phyloP scores from a whole-genome alignment of 2,113 vertebrate species.

The Barbus barbus region DNA sequence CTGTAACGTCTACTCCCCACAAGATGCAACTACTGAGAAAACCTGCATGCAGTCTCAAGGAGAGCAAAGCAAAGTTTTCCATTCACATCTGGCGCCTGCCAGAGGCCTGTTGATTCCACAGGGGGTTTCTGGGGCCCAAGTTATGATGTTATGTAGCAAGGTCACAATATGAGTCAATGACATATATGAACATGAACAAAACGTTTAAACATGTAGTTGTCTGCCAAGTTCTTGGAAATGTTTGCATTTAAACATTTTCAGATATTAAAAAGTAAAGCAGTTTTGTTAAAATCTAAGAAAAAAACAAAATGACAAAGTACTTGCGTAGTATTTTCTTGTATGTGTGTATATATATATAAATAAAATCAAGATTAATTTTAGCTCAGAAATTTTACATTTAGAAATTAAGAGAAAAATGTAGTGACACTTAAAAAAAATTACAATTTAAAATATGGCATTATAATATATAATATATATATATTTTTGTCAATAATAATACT shows the following conservation, averaged over 20 bases:
- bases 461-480: no score
- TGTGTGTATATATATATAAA: no score
- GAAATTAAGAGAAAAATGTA: no score
- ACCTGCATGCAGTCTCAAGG: not conserved
- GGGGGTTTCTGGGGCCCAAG: conserved; percentile 15
- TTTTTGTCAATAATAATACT: not conserved
- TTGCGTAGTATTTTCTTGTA: no score
- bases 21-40: no score
- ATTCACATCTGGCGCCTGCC: not conserved
- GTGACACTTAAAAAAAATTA: not conserved
- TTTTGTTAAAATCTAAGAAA: not conserved
- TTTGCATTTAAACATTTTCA: not conserved
- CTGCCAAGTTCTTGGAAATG: not conserved
- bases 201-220: not conserved
- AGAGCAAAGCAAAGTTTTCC: not conserved
- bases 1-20: no score
- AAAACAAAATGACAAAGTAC: no score
- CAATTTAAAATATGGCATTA: not conserved
- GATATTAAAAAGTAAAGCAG: not conserved
- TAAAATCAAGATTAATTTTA: not conserved
- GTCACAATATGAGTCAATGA: not conserved
- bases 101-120: conserved; percentile 13
- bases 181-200: not conserved
- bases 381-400: no score
- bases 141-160: not conserved